Evolutionary conservation across 2,113 vertebrate species (phyloP).

Genomic region (Tiliqua scincoides): DNA sequence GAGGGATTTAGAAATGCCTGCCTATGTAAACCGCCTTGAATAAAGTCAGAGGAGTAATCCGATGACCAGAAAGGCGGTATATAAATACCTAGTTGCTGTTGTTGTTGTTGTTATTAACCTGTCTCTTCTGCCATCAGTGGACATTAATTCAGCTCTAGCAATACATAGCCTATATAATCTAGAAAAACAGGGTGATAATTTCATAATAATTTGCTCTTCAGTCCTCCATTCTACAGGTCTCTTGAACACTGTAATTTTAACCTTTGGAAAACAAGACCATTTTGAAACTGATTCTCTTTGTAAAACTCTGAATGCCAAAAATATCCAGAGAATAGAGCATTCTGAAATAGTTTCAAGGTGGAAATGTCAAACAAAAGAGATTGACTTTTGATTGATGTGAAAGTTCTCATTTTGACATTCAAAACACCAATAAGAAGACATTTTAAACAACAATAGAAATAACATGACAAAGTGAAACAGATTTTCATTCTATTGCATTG

Average conservation of each 20-base stretch:
- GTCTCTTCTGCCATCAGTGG: too few species aligned
- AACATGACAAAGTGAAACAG: slow-evolving; percentile 15
- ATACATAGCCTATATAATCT: neutral
- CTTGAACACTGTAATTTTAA: neutral
- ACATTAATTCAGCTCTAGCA: neutral
- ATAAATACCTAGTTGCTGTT: too few species aligned
- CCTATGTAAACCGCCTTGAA: too few species aligned
- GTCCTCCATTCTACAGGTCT: neutral
- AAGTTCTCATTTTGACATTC: slow-evolving; percentile 20
- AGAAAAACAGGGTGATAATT: neutral
- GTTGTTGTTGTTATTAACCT: too few species aligned
- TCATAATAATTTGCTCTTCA: neutral
- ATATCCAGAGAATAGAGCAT: neutral
- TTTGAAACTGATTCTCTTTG: slow-evolving; percentile 8
- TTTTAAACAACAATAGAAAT: slow-evolving; percentile 23
- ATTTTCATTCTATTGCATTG: neutral
- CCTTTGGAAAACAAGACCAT: neutral
- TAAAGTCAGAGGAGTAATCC: too few species aligned
- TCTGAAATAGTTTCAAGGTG: slow-evolving; percentile 18
- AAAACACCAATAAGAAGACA: slow-evolving; percentile 3
- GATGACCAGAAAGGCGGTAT: too few species aligned
- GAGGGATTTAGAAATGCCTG: too few species aligned
- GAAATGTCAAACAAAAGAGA: slow-evolving; percentile 24
- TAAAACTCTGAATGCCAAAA: neutral
- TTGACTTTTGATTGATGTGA: slow-evolving; percentile 7